Percentiles rank a stretch among this genome's conserved stretches.
These are phyloP conservation scores for Chaetodon auriga DNA, from an alignment of 2,113 vertebrate species.

Conservation along the genomic window DNA sequence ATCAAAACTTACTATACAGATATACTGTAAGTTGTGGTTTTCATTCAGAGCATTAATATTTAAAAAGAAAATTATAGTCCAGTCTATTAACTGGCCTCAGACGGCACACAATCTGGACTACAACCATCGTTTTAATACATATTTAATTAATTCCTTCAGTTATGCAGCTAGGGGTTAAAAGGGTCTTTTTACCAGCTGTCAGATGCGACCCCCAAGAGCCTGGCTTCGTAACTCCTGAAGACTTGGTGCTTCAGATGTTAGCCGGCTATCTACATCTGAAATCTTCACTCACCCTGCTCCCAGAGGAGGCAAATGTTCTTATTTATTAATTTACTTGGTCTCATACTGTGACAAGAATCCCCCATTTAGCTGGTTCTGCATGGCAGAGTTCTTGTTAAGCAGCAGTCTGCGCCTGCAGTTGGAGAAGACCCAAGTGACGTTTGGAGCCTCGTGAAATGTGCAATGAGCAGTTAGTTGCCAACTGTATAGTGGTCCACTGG, in stretches of 20 bases:
- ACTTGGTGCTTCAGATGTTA: slow-evolving; percentile 26
- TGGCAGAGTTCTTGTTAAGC: slow-evolving; percentile 52
- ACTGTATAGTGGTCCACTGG: slow-evolving; percentile 60
- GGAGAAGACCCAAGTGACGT: slow-evolving; percentile 62
- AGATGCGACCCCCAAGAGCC: background rate
- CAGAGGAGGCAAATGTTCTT: slow-evolving; percentile 42
- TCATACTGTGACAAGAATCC: slow-evolving; percentile 62
- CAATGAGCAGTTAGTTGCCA: slow-evolving; percentile 72
- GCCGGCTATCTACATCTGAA: slow-evolving; percentile 13
- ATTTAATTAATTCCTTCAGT: background rate
- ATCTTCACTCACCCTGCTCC: slow-evolving; percentile 34
- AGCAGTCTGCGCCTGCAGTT: slow-evolving; percentile 47
- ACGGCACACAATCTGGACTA: background rate
- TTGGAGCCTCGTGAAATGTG: slow-evolving; percentile 66
- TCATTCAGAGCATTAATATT: background rate
- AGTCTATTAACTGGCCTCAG: background rate
- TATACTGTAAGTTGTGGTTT: background rate
- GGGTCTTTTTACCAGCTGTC: slow-evolving; percentile 4
- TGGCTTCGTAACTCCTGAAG: slow-evolving; percentile 1
- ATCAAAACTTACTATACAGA: background rate
- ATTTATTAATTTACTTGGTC: slow-evolving; percentile 68
- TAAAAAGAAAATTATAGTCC: background rate
- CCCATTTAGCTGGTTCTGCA: slow-evolving; percentile 69
- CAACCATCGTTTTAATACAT: background rate
- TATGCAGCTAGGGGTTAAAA: background rate